Conservation (phyloP, 2,113 vertebrate species). For the Callipepla californica region DNA sequence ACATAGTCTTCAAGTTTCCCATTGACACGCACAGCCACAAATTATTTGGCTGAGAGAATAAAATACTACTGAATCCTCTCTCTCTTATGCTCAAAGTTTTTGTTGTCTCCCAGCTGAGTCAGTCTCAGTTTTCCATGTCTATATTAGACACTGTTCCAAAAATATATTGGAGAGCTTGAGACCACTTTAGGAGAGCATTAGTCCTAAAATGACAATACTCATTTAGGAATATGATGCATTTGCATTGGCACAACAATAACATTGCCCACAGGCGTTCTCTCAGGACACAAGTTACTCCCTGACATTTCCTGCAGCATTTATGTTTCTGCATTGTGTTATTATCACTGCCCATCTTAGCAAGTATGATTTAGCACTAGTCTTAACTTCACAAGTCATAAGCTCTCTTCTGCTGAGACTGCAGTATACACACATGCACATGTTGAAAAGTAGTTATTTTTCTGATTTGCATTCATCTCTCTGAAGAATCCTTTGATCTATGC, state of each 20-base stretch:
- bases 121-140: background rate
- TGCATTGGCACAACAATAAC: background rate
- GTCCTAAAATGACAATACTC: background rate
- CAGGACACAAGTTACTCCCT: background rate
- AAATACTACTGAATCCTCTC: background rate
- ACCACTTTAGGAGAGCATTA: constrained; percentile 1
- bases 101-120: background rate
- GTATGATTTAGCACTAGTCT: background rate
- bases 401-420: background rate
- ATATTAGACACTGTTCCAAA: background rate
- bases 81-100: background rate
- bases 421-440: background rate
- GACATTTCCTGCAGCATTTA: background rate
- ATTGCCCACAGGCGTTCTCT: background rate
- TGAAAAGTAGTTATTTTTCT: background rate
- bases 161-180: background rate
- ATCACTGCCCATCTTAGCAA: background rate
- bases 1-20: background rate
- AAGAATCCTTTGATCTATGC: background rate
- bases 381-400: background rate
- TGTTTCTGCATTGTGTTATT: background rate
- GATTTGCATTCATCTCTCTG: background rate
- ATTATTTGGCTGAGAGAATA: background rate
- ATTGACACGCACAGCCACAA: background rate
- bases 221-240: background rate